These are phyloP conservation scores for Prionailurus viverrinus DNA, from an alignment of 2,113 vertebrate species.

Conservation along the genomic window DNA sequence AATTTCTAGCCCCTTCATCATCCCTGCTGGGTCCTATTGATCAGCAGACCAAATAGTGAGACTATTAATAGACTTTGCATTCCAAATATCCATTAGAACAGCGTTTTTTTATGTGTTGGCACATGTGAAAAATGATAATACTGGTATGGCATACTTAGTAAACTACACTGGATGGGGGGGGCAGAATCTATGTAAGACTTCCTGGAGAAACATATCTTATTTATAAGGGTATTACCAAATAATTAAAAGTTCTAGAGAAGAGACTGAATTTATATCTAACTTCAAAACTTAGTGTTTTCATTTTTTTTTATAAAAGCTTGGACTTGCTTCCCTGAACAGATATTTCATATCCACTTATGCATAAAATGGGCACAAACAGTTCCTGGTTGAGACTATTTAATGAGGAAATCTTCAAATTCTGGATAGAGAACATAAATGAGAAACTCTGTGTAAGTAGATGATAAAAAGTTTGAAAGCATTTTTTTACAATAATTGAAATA, in stretches of 20 bases:
- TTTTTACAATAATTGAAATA: background rate
- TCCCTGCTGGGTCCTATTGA: background rate
- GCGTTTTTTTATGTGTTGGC: background rate
- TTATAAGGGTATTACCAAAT: background rate
- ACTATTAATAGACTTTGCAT: background rate
- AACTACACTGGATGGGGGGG: background rate
- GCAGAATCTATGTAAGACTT: background rate
- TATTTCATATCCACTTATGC: background rate
- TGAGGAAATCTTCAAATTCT: constrained; percentile 21
- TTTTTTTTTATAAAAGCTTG: background rate
- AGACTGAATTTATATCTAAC: background rate
- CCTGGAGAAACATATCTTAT: background rate
- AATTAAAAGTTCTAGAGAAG: background rate
- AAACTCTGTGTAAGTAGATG: background rate
- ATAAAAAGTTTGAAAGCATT: background rate
- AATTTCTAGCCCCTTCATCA: background rate
- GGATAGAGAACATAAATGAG: background rate
- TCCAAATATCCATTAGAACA: background rate
- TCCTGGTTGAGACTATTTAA: background rate
- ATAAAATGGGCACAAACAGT: background rate
- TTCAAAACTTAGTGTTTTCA: constrained; percentile 5
- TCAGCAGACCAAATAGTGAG: background rate
- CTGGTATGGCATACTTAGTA: background rate
- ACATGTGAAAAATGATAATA: background rate
- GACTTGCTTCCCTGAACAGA: background rate